Conservation (phyloP, 2,113 vertebrate genomes). For the Plecotus auritus region DNA sequence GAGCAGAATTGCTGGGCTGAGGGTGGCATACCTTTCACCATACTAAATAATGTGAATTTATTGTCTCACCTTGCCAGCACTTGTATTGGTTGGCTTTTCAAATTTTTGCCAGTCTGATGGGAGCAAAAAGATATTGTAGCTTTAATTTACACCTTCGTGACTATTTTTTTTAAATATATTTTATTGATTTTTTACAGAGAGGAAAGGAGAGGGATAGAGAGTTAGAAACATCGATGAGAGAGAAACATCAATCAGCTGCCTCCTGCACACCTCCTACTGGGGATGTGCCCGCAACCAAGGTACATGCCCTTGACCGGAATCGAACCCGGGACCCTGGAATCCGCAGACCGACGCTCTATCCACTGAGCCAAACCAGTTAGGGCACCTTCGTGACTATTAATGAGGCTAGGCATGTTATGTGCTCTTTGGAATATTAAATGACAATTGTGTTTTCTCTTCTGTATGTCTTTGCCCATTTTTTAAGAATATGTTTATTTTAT, state of each 20-base stretch:
- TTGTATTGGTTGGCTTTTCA: background rate
- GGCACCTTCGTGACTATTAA: background rate
- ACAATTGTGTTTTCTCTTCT: background rate
- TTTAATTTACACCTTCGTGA: slow-evolving; percentile 12
- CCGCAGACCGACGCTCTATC: no score
- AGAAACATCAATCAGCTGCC: no score
- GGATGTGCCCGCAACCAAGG: no score
- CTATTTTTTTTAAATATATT: no score
- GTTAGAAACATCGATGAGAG: no score
- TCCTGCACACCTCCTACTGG: no score
- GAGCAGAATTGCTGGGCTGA: background rate
- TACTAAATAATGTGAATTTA: background rate
- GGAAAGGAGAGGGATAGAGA: no score
- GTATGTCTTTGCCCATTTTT: background rate
- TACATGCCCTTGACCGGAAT: no score
- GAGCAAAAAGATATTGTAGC: background rate
- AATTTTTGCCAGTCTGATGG: background rate
- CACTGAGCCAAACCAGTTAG: no score
- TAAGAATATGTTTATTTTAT: background rate
- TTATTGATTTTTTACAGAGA: no score
- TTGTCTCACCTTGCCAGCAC: background rate
- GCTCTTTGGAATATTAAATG: background rate
- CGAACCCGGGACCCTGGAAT: no score
- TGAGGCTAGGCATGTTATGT: background rate
- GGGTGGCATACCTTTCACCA: background rate